Evolutionary conservation across 2,888 invertebrate genomes (phyloP), one percentile per base, ranked within the genome.

Genomic region (Pseudanteris insignis): DNA sequence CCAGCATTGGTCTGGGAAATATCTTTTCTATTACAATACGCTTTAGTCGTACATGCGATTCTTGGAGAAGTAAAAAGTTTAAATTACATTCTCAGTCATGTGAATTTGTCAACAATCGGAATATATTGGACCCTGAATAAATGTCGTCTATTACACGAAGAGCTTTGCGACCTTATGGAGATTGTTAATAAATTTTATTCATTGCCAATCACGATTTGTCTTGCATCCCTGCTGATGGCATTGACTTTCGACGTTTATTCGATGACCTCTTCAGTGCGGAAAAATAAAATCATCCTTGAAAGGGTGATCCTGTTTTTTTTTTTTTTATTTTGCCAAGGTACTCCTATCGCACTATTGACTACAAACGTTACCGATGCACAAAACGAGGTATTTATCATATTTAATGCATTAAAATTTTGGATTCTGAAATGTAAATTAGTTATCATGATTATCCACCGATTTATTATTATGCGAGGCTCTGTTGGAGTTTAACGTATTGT

Each of bases 221-320:
- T 34, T n/a, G 2, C 5, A 4, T 21, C 34, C 8, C 9, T 34
- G 5, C 15, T 34, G 7, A 18, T 34, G 21, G 34, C 34, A 34
- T n/a, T 21, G 2, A 34, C 34, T 34, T 34, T 34, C 11, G 15
- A 18, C 15, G 34, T 34, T n/a, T 34, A 34, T 15, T 18, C 18
- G 11, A 18, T 6, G 6, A 6, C 6, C 6, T 18, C 18, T 3
- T 18, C 18, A 6, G 6, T 18, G 6, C 4, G 3, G 6, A 18
- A 18, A 18, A 6, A 18, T 4, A 18, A 3, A 18, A 6, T 6
- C 3, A 4, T 6, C 4, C 3, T 18, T 6, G 6, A 18, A 3
- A 3, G 18, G 18, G 3, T 18, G 6, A 18, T 18, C 3, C 10
- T 34, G 34, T 18, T 18, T 11, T 7, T 1, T 9, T 10, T 34